Conservation (phyloP, 2,113 vertebrate species). For the Trematocara nigrifrons region DNA sequence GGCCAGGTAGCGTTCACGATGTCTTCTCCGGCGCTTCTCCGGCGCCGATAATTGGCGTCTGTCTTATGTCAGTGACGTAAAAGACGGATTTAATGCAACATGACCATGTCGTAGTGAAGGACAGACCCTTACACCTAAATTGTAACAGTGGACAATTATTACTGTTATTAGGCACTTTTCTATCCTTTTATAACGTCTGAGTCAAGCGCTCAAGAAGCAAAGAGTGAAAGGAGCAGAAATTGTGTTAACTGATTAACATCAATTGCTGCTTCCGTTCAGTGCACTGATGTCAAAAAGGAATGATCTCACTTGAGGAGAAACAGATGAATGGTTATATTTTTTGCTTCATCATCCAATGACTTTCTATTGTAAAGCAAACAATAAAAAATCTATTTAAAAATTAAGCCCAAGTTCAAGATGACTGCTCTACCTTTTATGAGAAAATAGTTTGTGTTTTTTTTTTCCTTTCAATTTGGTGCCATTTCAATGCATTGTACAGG, state of each 20-base stretch:
- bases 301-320: neutral
- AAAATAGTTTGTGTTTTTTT: neutral
- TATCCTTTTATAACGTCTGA: neutral
- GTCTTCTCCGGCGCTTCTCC: neutral
- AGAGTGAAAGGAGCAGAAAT: neutral
- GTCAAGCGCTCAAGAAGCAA: neutral
- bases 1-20: neutral
- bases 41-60: fast-evolving
- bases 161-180: neutral
- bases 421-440: neutral
- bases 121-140: neutral
- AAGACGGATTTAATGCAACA: neutral
- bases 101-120: fast-evolving
- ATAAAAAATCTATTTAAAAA: neutral
- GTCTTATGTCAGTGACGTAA: neutral
- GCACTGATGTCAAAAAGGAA: neutral
- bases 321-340: neutral
- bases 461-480: neutral
- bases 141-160: neutral
- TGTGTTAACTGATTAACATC: slow-evolving; percentile 2
- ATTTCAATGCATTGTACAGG: neutral
- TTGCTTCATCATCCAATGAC: neutral
- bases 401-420: neutral
- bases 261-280: neutral
- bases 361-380: neutral